Base-by-base conservation (phyloP, 2,797 vertebrate species). In the Lutjanus campechanus region DNA sequence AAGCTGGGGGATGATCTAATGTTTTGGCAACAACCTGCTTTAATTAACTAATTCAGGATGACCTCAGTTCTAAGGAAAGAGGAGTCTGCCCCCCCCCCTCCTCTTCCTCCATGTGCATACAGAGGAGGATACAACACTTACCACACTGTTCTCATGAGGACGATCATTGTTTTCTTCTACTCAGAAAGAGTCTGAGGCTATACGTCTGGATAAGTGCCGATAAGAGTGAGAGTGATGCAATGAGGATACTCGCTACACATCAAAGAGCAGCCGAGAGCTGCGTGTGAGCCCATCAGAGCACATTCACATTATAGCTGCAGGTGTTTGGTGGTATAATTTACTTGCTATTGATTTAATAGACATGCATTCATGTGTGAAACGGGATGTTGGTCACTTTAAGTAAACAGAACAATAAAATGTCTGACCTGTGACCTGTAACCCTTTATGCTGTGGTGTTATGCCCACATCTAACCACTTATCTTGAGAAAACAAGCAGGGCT, bases 1-100 rank as follows among this genome's bases (percentile, higher is more conserved):
- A 91, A 89, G 79, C 81, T 74, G 79, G 16, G 62, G 81, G 70
- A 85, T 93, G 91, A 94, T 67, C 89, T 93, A 85, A 93, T 91
- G 90, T 86, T 92, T 90, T 93, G 91, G 91, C 93, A 93, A 79
- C 80, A 90, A 84, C 53, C 73, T 88, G 91, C 54, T 84, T 93
- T 92, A 88, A 92, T 93, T 77, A 92, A 93, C 89, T 86, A 82
- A 89, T 84, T 89, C 63, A 76, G 81, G 84, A 84, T 86, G 76
- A 93, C 79, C 88, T 91, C 85, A 88, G 73, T 78, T 85, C 44
- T 36, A 59, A 83, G 79, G 10, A 81, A 51, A 86, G 72, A 43
- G 19, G 40, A 66, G 69, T 51, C 44, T 77, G 77, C 76, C 62
- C 49, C 4, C 22, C 36, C 59, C 29, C 54, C 76, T 53, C 20